Percentiles rank a stretch among this genome's conserved stretches.
Conservation (phyloP, 2,797 vertebrate genomes). For the Squalus acanthias region DNA sequence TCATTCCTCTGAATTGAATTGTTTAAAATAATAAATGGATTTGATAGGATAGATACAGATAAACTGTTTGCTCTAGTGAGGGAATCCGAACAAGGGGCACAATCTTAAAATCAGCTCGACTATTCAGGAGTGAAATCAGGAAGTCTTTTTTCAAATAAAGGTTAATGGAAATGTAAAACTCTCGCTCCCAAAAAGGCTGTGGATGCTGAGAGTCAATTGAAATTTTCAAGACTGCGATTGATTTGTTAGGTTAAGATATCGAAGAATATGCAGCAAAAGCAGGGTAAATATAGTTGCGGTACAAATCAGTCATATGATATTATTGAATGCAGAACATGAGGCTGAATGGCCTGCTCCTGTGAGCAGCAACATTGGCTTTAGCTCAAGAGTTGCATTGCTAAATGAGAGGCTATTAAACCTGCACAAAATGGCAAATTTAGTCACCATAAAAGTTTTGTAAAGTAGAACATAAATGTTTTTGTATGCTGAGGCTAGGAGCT, state of each 20-base stretch:
- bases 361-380: neutral
- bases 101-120: neutral
- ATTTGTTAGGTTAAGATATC: neutral
- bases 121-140: neutral
- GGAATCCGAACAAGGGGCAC: neutral
- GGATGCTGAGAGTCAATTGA: neutral
- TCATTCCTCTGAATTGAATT: too few relatives aligned
- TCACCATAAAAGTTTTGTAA: neutral
- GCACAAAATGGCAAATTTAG: neutral
- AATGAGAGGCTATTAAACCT: too few relatives aligned
- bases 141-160: neutral
- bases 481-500: neutral
- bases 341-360: neutral
- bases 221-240: neutral
- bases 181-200: neutral
- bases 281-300: neutral
- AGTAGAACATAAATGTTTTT: neutral
- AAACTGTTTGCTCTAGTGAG: neutral
- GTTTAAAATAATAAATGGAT: too few relatives aligned
- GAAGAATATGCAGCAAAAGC: neutral
- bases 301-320: neutral
- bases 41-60: neutral
- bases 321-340: neutral
- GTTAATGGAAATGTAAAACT: neutral
- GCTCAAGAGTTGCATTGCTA: too few relatives aligned